These are phyloP conservation scores for Chaetops frenatus DNA, from an alignment of 2,113 vertebrate species.

Conservation along the genomic window DNA sequence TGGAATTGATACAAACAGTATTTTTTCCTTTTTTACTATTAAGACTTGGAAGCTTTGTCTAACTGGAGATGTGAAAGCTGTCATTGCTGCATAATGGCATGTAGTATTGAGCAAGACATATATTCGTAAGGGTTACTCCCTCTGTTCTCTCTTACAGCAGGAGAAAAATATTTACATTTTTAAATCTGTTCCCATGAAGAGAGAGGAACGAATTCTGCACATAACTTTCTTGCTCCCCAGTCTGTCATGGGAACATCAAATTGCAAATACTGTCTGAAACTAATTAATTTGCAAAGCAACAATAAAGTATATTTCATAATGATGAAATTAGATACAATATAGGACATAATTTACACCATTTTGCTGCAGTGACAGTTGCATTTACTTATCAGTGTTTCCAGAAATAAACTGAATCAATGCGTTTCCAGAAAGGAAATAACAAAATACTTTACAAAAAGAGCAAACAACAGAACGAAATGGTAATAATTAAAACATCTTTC, in stretches of 20 bases:
- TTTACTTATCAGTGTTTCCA: not conserved
- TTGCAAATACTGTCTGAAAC: not conserved
- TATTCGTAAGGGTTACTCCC: not conserved
- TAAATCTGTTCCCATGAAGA: not conserved
- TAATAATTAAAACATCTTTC: not conserved
- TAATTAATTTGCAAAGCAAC: not conserved
- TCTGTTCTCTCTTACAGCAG: not conserved
- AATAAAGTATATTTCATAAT: not conserved
- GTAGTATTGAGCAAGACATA: not conserved
- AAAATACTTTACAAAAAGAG: not conserved
- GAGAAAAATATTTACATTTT: conserved; percentile 3
- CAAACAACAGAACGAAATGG: not conserved
- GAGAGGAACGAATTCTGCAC: not conserved
- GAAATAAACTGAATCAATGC: not conserved
- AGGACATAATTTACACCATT: not conserved
- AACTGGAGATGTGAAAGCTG: not conserved
- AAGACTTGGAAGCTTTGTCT: not conserved
- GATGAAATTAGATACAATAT: not conserved
- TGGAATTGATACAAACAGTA: not conserved
- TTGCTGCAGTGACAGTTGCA: not conserved
- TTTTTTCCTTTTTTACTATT: not conserved
- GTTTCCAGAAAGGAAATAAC: not conserved
- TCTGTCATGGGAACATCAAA: not conserved
- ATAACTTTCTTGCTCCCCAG: not conserved
- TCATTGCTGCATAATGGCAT: not conserved